Conservation (phyloP, 2,888 invertebrate genomes). For the Helobdella robusta region DNA sequence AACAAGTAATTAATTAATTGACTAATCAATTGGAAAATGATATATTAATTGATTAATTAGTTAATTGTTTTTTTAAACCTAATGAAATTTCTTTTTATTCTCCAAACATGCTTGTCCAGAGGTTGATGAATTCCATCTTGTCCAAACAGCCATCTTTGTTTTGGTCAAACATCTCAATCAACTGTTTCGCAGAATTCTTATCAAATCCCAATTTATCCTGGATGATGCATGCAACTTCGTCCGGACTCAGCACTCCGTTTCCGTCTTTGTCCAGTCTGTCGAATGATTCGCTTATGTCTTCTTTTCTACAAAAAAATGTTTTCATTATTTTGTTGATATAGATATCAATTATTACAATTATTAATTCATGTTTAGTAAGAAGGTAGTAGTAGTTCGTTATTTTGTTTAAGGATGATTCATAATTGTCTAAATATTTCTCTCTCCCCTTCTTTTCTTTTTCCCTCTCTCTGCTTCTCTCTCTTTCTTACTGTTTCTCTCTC, state of each 20-base stretch:
- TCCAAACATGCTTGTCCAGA: conserved; percentile 37
- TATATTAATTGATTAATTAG: no score
- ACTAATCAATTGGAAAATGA: no score
- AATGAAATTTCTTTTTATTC: no score
- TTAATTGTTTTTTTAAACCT: no score
- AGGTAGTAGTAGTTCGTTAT: background rate
- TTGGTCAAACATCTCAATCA: conserved; percentile 36
- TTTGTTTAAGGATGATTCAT: background rate
- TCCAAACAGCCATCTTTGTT: conserved; percentile 36
- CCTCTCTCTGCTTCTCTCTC: no score
- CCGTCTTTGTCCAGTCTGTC: conserved; percentile 35
- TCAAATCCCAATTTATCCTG: conserved; percentile 35
- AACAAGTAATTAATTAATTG: no score
- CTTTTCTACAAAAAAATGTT: conserved; percentile 29
- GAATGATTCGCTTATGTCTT: conserved; percentile 33
- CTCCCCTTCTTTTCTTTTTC: no score
- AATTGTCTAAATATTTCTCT: background rate
- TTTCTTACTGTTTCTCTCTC: no score
- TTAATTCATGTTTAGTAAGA: background rate
- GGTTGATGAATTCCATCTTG: conserved; percentile 36
- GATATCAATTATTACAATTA: background rate
- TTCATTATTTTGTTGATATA: no score
- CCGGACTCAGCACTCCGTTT: conserved; percentile 36
- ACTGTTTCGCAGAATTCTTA: conserved; percentile 29
- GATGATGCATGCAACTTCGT: conserved; percentile 34